Percentiles rank a stretch among this genome's conserved stretches.
phyloP scores from a whole-genome alignment of 92 coral and sea anemone species.

The Paragorgia papillata region DNA sequence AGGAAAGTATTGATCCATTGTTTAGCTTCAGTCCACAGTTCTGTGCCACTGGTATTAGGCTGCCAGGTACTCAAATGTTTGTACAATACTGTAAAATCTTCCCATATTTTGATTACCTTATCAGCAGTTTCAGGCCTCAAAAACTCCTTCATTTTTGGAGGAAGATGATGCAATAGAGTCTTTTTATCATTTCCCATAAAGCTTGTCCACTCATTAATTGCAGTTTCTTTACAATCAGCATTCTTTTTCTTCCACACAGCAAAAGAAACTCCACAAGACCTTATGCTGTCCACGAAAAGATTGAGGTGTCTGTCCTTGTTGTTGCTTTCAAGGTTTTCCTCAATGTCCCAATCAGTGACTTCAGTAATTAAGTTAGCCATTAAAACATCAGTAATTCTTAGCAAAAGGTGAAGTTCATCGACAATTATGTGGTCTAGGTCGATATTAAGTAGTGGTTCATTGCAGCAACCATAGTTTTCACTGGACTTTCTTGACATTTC shows the following conservation, averaged over 20 bases:
- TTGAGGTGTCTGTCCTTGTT: constrained; percentile 9
- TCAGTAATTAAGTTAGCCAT: constrained; percentile 41
- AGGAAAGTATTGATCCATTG: constrained; percentile 45
- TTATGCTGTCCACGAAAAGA: constrained; percentile 21
- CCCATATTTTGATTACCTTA: constrained; percentile 40
- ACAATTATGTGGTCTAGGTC: constrained; percentile 54
- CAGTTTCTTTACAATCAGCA: constrained; percentile 51
- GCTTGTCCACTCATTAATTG: constrained; percentile 44
- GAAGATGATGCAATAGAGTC: constrained; percentile 16
- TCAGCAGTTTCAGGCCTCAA: constrained; percentile 30
- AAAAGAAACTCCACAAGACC: constrained; percentile 58
- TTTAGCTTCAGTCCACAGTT: constrained; percentile 52
- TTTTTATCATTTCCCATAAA: constrained; percentile 55
- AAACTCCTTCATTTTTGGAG: constrained; percentile 24
- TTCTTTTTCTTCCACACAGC: constrained; percentile 51
- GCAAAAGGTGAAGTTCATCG: constrained; percentile 58
- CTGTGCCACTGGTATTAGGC: constrained; percentile 31
- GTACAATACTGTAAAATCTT: constrained; percentile 36
- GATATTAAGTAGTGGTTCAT: constrained; percentile 51
- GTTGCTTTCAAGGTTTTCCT: constrained; percentile 24
- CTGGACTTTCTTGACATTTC: constrained; percentile 22
- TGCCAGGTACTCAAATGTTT: constrained; percentile 39
- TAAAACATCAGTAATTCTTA: constrained; percentile 51
- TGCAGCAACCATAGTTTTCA: constrained; percentile 48
- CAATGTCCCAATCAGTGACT: constrained; percentile 37